These are phyloP conservation scores for Eulemur albifrons DNA, from an alignment of 2,797 vertebrate species.

Conservation along the genomic window DNA sequence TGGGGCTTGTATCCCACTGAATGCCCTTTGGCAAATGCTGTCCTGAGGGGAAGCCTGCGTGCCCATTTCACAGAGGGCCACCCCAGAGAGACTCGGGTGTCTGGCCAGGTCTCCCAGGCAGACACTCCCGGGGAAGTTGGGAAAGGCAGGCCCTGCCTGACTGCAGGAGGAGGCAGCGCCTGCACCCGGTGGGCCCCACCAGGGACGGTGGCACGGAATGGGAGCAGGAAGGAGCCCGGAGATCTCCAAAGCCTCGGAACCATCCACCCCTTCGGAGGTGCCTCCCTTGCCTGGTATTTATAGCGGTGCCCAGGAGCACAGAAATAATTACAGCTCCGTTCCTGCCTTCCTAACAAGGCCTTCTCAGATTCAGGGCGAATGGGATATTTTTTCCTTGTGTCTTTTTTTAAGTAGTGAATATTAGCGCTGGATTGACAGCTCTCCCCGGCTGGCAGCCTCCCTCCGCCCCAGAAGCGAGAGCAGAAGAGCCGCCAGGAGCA, in stretches of 20 bases:
- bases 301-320: conserved; percentile 75
- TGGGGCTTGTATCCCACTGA: background rate
- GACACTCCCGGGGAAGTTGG: background rate
- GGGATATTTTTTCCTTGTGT: conserved; percentile 59
- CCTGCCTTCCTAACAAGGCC: conserved; percentile 70
- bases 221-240: conserved; percentile 11
- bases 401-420: conserved; percentile 66
- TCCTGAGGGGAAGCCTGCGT: background rate
- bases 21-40: background rate
- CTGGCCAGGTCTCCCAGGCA: background rate
- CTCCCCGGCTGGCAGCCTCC: background rate
- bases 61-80: background rate
- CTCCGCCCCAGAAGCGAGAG: background rate
- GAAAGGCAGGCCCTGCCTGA: background rate
- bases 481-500: background rate
- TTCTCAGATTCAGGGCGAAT: conserved; percentile 66
- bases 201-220: background rate
- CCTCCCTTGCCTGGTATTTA: conserved; percentile 72
- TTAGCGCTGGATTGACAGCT: conserved; percentile 66
- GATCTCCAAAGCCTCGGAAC: conserved; percentile 35
- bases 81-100: background rate
- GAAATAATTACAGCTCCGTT: conserved; percentile 73
- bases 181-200: background rate
- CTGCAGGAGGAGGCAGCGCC: background rate
- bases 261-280: conserved; percentile 42